phyloP scores from a whole-genome alignment of 2,113 vertebrate genomes.

The Heterocephalus glaber region DNA sequence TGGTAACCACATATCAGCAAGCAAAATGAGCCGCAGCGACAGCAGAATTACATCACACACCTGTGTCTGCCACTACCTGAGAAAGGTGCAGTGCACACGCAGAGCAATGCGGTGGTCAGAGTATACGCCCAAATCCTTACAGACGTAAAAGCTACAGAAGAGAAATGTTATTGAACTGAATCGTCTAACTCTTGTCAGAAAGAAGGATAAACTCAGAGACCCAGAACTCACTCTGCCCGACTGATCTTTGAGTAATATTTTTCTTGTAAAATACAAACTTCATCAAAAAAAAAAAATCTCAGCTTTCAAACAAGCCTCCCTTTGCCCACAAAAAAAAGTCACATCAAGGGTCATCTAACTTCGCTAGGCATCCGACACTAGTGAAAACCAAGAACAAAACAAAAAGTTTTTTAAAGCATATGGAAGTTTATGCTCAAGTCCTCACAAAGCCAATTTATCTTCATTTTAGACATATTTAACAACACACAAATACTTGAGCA shows the following conservation, averaged over 20 bases:
- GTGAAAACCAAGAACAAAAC: not conserved
- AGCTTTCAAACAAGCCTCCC: not conserved
- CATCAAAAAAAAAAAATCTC: not conserved
- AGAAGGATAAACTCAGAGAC: not conserved
- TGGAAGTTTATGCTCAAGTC: not conserved
- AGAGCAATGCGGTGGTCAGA: not conserved
- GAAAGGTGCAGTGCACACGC: accelerated
- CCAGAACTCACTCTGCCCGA: not conserved
- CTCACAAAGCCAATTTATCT: not conserved
- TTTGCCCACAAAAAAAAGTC: not conserved
- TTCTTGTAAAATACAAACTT: not conserved
- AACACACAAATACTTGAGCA: not conserved
- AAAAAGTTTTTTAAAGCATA: not conserved
- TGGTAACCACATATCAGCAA: not conserved
- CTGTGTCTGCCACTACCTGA: accelerated
- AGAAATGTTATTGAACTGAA: not conserved
- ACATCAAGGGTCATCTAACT: no score
- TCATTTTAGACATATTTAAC: not conserved
- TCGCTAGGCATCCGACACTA: accelerated
- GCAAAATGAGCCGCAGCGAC: accelerated
- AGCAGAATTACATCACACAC: accelerated
- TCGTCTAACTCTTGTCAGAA: not conserved
- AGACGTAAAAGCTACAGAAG: not conserved
- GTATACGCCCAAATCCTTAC: not conserved
- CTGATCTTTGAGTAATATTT: not conserved